Conservation (phyloP, 2,888 invertebrate species). For the Drosophila nr. perissopoda region DNA sequence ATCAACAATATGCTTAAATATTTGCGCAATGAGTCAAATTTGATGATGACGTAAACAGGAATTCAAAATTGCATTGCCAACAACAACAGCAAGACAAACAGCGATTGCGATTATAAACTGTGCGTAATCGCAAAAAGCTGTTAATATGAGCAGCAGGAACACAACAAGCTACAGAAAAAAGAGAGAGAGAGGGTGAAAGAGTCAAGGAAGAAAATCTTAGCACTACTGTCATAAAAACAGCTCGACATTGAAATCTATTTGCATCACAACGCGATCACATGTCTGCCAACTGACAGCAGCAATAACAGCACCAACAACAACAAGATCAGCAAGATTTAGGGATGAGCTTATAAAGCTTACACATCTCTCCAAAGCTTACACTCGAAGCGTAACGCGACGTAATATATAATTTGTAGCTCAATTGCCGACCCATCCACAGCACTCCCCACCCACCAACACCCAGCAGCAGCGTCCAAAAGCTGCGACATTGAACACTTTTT, state of each 20-base stretch:
- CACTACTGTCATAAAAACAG: conserved; percentile 40
- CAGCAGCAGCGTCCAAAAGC: conserved; percentile 16
- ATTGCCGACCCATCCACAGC: conserved; percentile 1
- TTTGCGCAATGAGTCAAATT: conserved; percentile 61
- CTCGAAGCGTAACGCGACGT: background rate
- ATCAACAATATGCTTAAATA: conserved; percentile 53
- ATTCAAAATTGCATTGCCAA: conserved; percentile 47
- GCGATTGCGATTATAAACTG: conserved; percentile 12
- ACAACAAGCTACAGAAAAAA: background rate
- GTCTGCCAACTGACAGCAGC: conserved; percentile 31
- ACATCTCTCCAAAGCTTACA: conserved; percentile 22
- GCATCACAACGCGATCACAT: conserved; percentile 59
- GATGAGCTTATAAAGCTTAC: conserved; percentile 22
- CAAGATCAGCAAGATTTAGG: conserved; percentile 10
- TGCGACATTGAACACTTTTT: conserved; percentile 32
- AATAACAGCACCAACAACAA: conserved; percentile 13
- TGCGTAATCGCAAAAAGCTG: conserved; percentile 49
- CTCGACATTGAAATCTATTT: conserved; percentile 62
- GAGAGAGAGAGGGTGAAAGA: conserved; percentile 2
- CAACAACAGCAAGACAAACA: conserved; percentile 11
- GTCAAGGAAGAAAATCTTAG: conserved; percentile 26
- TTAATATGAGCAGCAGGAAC: conserved; percentile 32
- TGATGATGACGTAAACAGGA: conserved; percentile 55
- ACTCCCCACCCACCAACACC: background rate
- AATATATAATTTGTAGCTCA: conserved; percentile 22